phyloP scores from a whole-genome alignment of 2,888 invertebrate genomes.

The Meandrusa payeni region DNA sequence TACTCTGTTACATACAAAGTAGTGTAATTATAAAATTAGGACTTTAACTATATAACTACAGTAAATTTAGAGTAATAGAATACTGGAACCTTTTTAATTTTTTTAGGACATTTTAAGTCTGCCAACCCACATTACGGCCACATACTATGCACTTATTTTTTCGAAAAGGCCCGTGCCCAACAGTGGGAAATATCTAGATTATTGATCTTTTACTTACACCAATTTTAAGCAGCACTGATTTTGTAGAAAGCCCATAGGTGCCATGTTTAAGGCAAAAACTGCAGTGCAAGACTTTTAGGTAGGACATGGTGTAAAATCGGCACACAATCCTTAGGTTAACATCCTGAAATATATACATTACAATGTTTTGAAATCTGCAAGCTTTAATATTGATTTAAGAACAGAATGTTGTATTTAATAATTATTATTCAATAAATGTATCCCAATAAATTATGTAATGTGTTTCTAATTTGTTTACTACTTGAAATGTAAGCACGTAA shows the following conservation, averaged over 20 bases:
- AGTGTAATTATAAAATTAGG: no score
- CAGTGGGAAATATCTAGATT: no score
- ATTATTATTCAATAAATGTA: no score
- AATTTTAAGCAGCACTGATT: slow-evolving; percentile 54
- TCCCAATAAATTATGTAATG: slow-evolving; percentile 10
- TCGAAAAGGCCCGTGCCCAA: no score
- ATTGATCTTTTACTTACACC: slow-evolving; percentile 56
- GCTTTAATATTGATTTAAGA: no score
- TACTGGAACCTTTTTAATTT: no score
- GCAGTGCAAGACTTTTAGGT: slow-evolving; percentile 64
- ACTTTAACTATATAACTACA: no score
- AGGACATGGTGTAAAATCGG: slow-evolving; percentile 51
- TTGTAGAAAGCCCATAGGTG: slow-evolving; percentile 45
- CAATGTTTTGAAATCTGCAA: not conserved
- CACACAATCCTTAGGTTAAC: slow-evolving; percentile 40
- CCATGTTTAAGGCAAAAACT: slow-evolving; percentile 61
- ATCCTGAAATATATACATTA: slow-evolving; percentile 51
- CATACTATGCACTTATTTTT: no score
- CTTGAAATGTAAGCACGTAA: slow-evolving; percentile 1
- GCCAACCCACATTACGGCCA: no score
- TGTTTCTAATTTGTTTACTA: slow-evolving; percentile 19
- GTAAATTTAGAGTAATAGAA: no score
- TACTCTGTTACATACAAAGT: no score
- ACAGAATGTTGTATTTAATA: not conserved
- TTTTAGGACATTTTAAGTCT: no score